These are phyloP conservation scores for Dryas iulia DNA, from an alignment of 1,140 invertebrate genomes.

Conservation along the genomic window DNA sequence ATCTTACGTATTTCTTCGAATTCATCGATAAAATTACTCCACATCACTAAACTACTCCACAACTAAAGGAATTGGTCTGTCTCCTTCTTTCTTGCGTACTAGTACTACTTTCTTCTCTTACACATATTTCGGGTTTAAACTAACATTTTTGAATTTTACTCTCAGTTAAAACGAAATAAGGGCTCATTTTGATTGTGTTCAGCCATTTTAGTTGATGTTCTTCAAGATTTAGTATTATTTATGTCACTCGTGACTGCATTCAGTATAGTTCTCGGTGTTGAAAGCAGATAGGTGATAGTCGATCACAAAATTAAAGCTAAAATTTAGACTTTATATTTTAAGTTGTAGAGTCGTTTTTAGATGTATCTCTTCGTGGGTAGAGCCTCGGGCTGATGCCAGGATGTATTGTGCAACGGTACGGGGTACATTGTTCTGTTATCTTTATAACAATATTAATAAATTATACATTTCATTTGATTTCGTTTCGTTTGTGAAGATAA, in stretches of 20 bases:
- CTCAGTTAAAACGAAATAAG: conserved; percentile 4
- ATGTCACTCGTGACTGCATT: conserved; percentile 69
- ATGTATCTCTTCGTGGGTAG: conserved; percentile 3
- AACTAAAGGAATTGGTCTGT: conserved; percentile 21
- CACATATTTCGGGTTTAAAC: conserved; percentile 23
- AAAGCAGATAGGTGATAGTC: conserved; percentile 56
- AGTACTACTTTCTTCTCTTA: conserved; percentile 37
- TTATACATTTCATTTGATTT: conserved; percentile 6
- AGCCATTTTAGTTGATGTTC: conserved; percentile 9
- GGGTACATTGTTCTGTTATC: conserved; percentile 34
- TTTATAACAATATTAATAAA: conserved; percentile 44
- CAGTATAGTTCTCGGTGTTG: conserved; percentile 61
- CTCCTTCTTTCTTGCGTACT: conserved; percentile 27
- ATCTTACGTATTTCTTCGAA: neutral
- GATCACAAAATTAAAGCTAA: neutral
- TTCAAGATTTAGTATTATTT: conserved; percentile 66
- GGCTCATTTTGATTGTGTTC: neutral
- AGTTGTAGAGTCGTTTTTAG: conserved; percentile 23
- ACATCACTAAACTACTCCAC: conserved; percentile 16
- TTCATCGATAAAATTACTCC: neutral
- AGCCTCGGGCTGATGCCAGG: conserved; percentile 42
- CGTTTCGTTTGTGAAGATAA: conserved; percentile 25
- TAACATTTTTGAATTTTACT: conserved; percentile 26
- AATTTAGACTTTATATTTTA: conserved; percentile 25
- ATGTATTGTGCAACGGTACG: conserved; percentile 45